Conservation (phyloP, 2,797 vertebrate species). For the Platalea minor region DNA sequence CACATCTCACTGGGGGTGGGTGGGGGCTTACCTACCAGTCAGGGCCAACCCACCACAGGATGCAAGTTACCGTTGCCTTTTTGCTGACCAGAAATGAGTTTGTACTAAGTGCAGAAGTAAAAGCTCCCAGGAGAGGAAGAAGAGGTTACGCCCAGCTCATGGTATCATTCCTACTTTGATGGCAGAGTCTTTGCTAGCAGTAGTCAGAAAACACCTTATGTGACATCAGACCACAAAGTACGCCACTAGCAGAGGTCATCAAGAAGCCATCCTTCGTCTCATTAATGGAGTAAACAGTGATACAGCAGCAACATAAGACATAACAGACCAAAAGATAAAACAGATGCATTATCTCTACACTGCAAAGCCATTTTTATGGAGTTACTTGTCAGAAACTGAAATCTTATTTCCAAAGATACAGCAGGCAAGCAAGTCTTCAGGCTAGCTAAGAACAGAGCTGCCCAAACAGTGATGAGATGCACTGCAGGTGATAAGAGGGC, state of each 20-base stretch:
- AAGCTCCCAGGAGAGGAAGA: neutral
- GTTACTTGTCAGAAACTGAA: neutral
- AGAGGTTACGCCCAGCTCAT: neutral
- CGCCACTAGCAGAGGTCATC: neutral
- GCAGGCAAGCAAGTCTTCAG: neutral
- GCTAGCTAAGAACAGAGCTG: neutral
- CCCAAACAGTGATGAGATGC: neutral
- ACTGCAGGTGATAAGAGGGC: neutral
- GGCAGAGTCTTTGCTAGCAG: neutral
- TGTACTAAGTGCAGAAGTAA: neutral
- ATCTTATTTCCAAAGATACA: neutral
- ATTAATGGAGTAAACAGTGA: neutral
- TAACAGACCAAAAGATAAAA: neutral
- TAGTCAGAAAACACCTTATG: neutral
- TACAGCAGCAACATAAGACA: neutral
- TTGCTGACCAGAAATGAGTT: neutral
- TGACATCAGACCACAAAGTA: neutral
- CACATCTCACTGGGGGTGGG: neutral
- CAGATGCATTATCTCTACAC: neutral
- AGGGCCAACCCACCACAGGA: neutral
- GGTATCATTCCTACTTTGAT: neutral
- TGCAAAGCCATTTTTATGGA: neutral
- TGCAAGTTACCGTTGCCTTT: neutral
- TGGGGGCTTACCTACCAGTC: neutral
- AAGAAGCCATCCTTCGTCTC: neutral